These are phyloP conservation scores for Cavia porcellus DNA, from an alignment of 2,113 vertebrate genomes.

Conservation along the genomic window DNA sequence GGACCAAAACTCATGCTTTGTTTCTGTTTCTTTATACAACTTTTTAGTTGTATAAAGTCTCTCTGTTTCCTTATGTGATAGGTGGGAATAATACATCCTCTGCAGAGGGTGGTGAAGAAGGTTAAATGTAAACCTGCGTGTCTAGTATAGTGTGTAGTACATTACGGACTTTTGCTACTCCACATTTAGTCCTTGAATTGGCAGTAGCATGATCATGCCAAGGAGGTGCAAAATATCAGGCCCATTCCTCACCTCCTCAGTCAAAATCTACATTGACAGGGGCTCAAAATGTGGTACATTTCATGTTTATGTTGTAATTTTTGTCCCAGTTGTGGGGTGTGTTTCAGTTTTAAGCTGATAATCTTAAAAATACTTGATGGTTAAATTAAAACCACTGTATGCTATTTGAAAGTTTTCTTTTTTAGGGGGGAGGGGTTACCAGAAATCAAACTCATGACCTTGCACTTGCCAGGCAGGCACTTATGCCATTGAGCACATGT, in stretches of 20 bases:
- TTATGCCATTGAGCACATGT: too few species aligned
- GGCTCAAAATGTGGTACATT: neutral
- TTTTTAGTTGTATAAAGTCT: neutral
- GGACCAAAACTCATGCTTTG: neutral
- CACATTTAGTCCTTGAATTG: neutral
- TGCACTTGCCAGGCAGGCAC: too few species aligned
- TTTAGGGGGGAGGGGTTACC: too few species aligned
- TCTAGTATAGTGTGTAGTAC: neutral
- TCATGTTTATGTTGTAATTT: neutral
- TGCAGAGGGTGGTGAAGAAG: neutral
- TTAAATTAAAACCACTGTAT: slow-evolving; percentile 26
- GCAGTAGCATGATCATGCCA: neutral
- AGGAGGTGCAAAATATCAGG: neutral
- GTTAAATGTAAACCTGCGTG: neutral
- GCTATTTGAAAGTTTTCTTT: neutral
- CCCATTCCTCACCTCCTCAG: neutral
- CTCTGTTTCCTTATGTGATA: neutral
- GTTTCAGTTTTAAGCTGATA: neutral
- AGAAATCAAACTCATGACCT: too few species aligned
- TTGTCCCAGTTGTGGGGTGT: neutral
- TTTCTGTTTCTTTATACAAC: neutral
- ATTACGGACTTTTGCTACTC: neutral
- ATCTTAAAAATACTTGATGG: neutral
- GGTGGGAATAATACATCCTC: neutral
- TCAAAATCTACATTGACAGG: neutral